Base-by-base conservation (phyloP, 2,888 invertebrate species). In the Petrolisthes cinctipes region DNA sequence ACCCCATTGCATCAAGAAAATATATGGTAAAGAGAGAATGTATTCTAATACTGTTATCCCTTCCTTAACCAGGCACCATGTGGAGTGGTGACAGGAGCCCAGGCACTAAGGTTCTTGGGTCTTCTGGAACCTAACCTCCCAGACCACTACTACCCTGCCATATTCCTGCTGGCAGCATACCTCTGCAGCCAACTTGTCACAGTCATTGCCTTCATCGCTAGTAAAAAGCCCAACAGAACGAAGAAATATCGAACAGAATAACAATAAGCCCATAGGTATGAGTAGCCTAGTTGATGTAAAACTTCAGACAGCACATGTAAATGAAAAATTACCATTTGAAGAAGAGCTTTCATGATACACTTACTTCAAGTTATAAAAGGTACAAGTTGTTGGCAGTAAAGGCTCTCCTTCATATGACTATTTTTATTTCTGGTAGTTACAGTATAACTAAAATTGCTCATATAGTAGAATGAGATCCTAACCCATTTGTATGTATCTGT, bases 91-190 rank as follows among this genome's bases (percentile, higher is more conserved):
- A 90, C 84, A 0, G 90, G 89, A 4, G 20, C 78, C 5, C 90
- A 91, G 79, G 91, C 90, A 5, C 86, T 91, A 9, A 79, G 89
- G 14, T 91, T 86, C 87, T 56, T 90, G 73, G 90, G 88, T 5
- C 82, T 91, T 14, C 78, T 23, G 4, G 91, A 90, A n/a, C 53
- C 79, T 61, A 57, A 20, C 37, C 82, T 89, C 23, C 82, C 87
- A 0, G 83, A 88, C 78, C 23, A 66, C 73, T 86, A 80, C 83
- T 86, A 89, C 83, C 89, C 90, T 4, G 87, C 90, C 11, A n/a
- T 90, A 14, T 82, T 89, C 82, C 85, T 90, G 57, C 75, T 90
- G 17, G 88, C 78, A 9, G 86, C 88, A 6, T 88, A 90, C 84
- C 78, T 91, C 17, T 53, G 82, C 17, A 85, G 88, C 71, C 81